Evolutionary conservation across 2,113 vertebrate genomes (phyloP).

Genomic region (Antigone vipio): DNA sequence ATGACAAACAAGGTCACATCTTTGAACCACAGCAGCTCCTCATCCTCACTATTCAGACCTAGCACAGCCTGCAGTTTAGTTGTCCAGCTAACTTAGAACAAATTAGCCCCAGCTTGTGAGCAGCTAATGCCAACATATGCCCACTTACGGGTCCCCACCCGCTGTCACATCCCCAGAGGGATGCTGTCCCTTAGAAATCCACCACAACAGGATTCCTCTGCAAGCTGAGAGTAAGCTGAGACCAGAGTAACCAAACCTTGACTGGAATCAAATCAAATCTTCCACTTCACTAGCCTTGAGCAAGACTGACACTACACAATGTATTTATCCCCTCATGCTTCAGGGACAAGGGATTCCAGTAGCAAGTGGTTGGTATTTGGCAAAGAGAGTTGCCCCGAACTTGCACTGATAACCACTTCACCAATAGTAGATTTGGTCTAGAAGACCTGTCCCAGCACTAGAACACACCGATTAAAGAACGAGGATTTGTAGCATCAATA

Average conservation of each 20-base stretch:
- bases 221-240: not conserved
- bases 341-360: not conserved
- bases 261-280: not conserved
- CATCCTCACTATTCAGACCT: not conserved
- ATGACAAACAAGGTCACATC: not conserved
- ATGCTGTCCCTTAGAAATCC: not conserved
- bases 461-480: not conserved
- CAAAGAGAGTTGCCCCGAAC: not conserved
- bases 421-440: fast-evolving
- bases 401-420: not conserved
- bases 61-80: not conserved
- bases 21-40: not conserved
- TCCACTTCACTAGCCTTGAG: not conserved
- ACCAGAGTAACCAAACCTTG: not conserved
- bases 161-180: not conserved
- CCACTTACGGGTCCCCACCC: not conserved
- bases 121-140: not conserved
- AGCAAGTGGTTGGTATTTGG: fast-evolving
- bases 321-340: not conserved
- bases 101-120: too few relatives aligned
- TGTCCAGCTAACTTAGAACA: not conserved
- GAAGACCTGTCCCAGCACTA: not conserved
- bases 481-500: not conserved
- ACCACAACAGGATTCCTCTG: not conserved
- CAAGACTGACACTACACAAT: not conserved